A percentile compares a stretch with the other conserved stretches of the same genome.
These are phyloP conservation scores for Mus minutoides DNA, from an alignment of 2,797 vertebrate genomes.

Conservation along the genomic window DNA sequence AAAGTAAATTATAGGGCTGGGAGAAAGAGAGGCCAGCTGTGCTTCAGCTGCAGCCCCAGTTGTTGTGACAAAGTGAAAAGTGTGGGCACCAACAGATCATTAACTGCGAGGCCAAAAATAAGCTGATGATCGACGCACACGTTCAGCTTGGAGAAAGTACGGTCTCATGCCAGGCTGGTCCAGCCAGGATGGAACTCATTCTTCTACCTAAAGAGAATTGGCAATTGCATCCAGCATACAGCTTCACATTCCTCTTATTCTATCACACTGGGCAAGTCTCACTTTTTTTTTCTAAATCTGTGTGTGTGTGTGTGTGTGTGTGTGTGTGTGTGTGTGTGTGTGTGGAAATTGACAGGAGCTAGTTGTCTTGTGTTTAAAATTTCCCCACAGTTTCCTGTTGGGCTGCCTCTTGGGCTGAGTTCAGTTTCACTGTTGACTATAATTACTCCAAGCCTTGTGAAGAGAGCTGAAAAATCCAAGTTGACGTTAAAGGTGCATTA, in stretches of 20 bases:
- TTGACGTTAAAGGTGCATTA: conserved; percentile 64
- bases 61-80: conserved; percentile 83
- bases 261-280: not conserved
- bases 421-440: conserved; percentile 60
- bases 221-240: fast-evolving
- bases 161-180: conserved; percentile 38
- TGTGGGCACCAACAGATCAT: conserved; percentile 82
- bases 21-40: conserved; percentile 82
- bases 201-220: not conserved
- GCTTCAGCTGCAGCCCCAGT: conserved; percentile 81
- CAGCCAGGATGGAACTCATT: not conserved
- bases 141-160: conserved; percentile 60
- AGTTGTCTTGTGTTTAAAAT: conserved; percentile 74
- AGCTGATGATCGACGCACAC: conserved; percentile 71
- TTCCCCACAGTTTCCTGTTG: conserved; percentile 75
- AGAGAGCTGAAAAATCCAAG: conserved; percentile 67
- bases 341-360: conserved; percentile 51
- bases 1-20: conserved; percentile 85
- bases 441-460: conserved; percentile 66
- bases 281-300: not conserved
- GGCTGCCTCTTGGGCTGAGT: conserved; percentile 53
- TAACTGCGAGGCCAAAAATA: conserved; percentile 81
- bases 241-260: not conserved
- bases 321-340: too few relatives aligned
- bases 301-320: too few relatives aligned